Base-by-base conservation (phyloP, 1,140 invertebrate species). In the Zaprionus lachaisei region DNA sequence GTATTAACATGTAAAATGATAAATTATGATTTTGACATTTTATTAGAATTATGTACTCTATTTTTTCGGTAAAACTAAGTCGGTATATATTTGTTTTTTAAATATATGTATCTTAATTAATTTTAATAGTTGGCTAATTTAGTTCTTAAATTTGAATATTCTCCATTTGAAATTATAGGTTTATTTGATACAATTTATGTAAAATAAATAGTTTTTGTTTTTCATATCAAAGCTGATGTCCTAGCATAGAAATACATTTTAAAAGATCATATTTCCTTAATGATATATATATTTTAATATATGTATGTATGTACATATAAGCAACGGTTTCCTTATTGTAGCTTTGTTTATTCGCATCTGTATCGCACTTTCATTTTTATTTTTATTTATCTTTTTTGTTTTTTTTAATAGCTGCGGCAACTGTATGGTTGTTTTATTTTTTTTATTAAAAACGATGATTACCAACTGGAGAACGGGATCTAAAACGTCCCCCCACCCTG, bases 401-500 rank as follows among this genome's bases (percentile, higher is more conserved):
- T 44, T 67, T 65, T 65, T 41, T 56, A 65, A 61, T 61, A 56
- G 44, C 79, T 69, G 63, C 64, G 62, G 58, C 54, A 78, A 74
- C n/a, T 47, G 41, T 17, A 70, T 62, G 47, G 51, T 60, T 17
- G 51, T 38, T 34, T 72, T 66, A 20, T n/a, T 22, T 5, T 24
- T 26, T 58, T 73, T 55, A 69, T 92, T 92, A 92, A 63, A 92
- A 92, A 37, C 92, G 81, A 80, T 80, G 91, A 66, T 83, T 74
- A 49, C 79, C 79, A 60, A 77, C 79, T 47, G 91, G 92, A n/a
- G 92, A 91, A 56, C 91, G 84, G 51, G 91, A 91, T 61, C 91
- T 78, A 69, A 91, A 92, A 24, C 92, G 91, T 31, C 86, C 80
- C 80, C 28, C 92, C 92, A 51, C 92, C 86, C 64, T 93, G 86